Evolutionary conservation across 2,113 vertebrate species (phyloP).

Genomic region (Mormoops blainvillei): DNA sequence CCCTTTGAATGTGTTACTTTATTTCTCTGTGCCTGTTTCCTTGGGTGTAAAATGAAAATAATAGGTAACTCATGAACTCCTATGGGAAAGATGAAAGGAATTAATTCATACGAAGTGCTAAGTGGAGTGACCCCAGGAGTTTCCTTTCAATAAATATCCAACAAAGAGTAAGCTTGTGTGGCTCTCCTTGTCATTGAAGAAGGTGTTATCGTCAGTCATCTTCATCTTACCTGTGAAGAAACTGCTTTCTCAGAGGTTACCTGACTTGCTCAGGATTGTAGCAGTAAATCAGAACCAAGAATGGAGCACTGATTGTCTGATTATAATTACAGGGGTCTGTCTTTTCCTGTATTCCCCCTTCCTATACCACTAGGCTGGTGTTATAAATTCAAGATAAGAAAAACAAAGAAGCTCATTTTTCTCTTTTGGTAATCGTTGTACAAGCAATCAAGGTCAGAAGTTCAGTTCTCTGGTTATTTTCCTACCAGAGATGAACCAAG

Average conservation of each 20-base stretch:
- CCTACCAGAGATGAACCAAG: neutral
- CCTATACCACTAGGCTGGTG: neutral
- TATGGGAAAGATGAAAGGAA: neutral
- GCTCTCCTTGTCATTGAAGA: neutral
- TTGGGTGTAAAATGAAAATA: neutral
- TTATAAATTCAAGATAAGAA: slow-evolving; percentile 21
- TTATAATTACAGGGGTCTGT: neutral
- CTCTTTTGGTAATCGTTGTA: neutral
- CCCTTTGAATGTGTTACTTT: neutral
- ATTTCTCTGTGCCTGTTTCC: neutral
- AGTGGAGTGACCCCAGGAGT: too few relatives aligned
- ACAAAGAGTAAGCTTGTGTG: neutral
- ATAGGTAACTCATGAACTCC: neutral
- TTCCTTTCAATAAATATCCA: too few relatives aligned
- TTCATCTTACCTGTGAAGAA: neutral
- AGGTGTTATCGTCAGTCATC: neutral
- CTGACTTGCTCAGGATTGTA: neutral
- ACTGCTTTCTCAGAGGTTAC: neutral
- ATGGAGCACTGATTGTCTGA: neutral
- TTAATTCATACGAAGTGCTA: neutral
- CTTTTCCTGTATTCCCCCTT: neutral
- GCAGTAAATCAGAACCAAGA: neutral
- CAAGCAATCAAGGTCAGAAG: neutral
- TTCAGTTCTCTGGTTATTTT: neutral
- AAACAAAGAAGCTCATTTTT: neutral